phyloP scores from a whole-genome alignment of 1,140 invertebrate species.

The Ceratosolen solmsi region DNA sequence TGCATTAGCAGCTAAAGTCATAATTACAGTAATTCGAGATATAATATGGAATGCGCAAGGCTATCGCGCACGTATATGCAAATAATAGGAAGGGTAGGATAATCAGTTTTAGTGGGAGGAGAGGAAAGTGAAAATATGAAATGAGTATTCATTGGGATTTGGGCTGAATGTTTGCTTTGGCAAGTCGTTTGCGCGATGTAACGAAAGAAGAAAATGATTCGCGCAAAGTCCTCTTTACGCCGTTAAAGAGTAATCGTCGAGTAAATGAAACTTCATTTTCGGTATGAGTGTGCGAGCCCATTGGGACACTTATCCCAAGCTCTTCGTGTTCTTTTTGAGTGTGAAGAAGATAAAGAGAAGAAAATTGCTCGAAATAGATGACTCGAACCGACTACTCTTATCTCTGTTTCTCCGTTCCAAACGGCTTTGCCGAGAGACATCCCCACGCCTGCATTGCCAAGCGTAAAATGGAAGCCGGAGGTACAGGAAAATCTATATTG shows the following conservation, averaged over 20 bases:
- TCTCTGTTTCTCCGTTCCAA: neutral
- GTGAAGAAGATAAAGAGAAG: slow-evolving; percentile 1
- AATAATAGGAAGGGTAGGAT: too few relatives aligned
- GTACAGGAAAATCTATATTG: neutral
- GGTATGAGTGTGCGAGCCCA: neutral
- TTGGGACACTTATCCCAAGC: neutral
- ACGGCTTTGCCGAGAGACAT: too few relatives aligned
- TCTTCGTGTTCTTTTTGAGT: neutral
- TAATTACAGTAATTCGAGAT: too few relatives aligned
- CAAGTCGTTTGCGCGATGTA: too few relatives aligned
- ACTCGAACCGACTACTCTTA: neutral
- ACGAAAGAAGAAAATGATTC: neutral
- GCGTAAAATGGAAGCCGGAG: neutral
- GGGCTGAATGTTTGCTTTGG: neutral
- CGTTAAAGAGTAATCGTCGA: neutral
- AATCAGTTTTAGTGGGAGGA: too few relatives aligned
- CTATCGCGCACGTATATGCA: too few relatives aligned
- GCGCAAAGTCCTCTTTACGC: neutral
- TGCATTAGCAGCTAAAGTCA: too few relatives aligned
- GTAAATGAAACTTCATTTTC: neutral
- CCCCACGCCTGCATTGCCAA: neutral
- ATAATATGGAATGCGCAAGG: too few relatives aligned
- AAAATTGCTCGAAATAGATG: neutral
- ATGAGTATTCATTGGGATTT: neutral
- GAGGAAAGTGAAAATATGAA: too few relatives aligned